Conservation (phyloP, 2,888 invertebrate species). For the Lithodes maja region DNA sequence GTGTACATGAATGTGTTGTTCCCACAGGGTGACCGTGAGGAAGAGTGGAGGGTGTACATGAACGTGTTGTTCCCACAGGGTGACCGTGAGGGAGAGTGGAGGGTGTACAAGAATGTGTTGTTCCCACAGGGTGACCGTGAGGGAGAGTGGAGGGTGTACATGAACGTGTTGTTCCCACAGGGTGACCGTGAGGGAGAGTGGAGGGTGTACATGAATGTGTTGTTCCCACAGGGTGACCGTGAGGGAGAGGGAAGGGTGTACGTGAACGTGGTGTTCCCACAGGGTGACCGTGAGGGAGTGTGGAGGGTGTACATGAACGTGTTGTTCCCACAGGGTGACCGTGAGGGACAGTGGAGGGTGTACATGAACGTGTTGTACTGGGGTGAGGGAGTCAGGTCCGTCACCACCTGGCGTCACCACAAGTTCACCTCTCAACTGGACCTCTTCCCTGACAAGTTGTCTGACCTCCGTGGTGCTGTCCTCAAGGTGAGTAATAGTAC, state of each 20-base stretch:
- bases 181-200: no score
- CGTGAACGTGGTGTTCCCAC: neutral
- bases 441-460: slow-evolving; percentile 42
- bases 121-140: no score
- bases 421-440: slow-evolving; percentile 9
- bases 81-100: no score
- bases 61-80: no score
- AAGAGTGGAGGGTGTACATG: no score
- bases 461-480: neutral
- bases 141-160: no score
- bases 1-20: no score
- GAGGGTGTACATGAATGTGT: neutral
- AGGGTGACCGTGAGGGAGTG: neutral
- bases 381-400: slow-evolving; percentile 26
- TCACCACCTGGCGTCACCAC: slow-evolving; percentile 12
- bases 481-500: slow-evolving; percentile 9
- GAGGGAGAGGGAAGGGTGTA: no score
- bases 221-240: no score
- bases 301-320: neutral
- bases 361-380: slow-evolving; percentile 34
- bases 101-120: no score
- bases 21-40: no score
- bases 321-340: neutral
- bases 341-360: slow-evolving; percentile 14
- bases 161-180: no score